A percentile compares a stretch with the other conserved stretches of the same genome.
phyloP scores from a whole-genome alignment of 1,140 invertebrate species.

The Drosophila mayri region DNA sequence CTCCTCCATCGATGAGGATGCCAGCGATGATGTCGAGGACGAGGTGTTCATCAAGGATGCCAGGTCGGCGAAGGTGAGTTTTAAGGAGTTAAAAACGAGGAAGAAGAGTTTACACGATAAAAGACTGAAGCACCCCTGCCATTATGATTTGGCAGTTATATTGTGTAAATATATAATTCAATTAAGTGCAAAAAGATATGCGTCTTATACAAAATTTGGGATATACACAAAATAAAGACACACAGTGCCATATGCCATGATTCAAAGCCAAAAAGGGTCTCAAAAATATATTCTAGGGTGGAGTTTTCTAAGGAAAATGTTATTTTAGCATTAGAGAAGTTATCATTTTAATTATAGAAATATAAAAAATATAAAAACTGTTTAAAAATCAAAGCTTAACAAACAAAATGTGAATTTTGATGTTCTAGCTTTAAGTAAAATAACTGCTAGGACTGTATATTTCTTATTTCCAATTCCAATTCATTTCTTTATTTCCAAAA shows the following conservation, averaged over 20 bases:
- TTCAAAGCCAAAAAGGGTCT: not conserved
- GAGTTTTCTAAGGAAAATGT: not conserved
- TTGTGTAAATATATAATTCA: not conserved
- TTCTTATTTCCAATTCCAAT: too few species aligned
- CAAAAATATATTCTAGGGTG: not conserved
- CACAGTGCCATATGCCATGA: not conserved
- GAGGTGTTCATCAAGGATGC: slow-evolving; percentile 92
- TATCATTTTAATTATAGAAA: too few species aligned
- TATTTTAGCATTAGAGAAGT: not conserved
- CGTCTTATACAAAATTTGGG: not conserved
- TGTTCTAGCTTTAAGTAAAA: too few species aligned
- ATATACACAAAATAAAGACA: too few species aligned
- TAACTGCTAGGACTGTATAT: too few species aligned
- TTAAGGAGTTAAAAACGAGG: not conserved
- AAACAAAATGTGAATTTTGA: too few species aligned
- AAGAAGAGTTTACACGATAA: too few species aligned
- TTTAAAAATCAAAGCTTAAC: too few species aligned
- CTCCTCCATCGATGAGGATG: slow-evolving; percentile 83
- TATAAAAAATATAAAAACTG: too few species aligned
- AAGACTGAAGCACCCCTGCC: not conserved
- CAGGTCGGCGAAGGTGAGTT: slow-evolving; percentile 85
- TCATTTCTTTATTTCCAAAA: too few species aligned
- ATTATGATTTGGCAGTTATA: not conserved
- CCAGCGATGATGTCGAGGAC: slow-evolving; percentile 89
- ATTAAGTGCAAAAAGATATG: not conserved